Evolutionary conservation across 92 coral and sea anemone species (phyloP), one percentile per base, ranked within the genome.

Genomic region (Umimayanthus chanpuru): DNA sequence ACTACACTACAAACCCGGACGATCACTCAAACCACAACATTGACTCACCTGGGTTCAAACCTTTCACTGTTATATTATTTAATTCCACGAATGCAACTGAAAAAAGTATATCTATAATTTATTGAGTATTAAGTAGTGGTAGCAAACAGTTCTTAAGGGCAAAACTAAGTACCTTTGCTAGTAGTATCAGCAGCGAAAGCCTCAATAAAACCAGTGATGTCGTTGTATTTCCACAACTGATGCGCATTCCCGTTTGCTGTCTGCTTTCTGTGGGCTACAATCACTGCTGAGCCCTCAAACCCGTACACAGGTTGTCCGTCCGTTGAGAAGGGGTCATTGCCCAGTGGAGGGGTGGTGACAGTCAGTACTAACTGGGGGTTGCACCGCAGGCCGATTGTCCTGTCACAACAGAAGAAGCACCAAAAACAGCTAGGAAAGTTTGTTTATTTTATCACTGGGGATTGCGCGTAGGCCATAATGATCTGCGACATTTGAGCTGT

Each of bases 321-420:
- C 23, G 85, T 74, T 72, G 94, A 78, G 85, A 94, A 94, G 8
- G 94, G 92, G 86, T 92, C 94, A 50, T 89, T 92, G 26, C 93
- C 94, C 56, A 93, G 90, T 44, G 96, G 94, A 40, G 98, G 98
- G 81, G 93, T 93, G 72, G 94, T 88, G 82, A 96, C 98, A n/a
- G 98, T 91, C 44, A 96, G 85, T 21, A 93, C 95, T 30, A 95
- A 89, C 80, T 93, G 91, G 67, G 92, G 90, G 86, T 96, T 96
- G 71, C 93, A 90, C 16, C 96, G 92, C 88, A 93, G 92, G 75
- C 77, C 88, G 53, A 96, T 95, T 70, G 94, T 83, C n/a, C 98
- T 96, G 88, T 23, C 78, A 44, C n/a, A 29, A 30, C 61, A 80
- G 18, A 16, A 85, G 15, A 58, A 75, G 25, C 49, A 56, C n/a